Base-by-base conservation (phyloP, 2,797 vertebrate species). In the Liasis olivaceus region DNA sequence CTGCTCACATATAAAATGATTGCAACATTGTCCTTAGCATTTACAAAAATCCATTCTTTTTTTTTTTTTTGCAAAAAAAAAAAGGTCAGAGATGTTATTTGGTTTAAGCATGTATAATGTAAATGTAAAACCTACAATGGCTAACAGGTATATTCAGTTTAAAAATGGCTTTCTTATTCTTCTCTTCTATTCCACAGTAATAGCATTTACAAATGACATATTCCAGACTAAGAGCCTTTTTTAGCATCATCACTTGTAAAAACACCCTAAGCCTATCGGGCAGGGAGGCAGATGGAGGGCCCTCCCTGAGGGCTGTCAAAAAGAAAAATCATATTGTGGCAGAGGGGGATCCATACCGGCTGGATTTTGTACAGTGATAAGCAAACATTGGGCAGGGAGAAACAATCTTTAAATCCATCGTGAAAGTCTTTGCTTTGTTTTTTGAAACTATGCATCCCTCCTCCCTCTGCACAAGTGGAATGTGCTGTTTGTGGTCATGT, bases 401-500 rank as follows among this genome's bases (percentile, higher is more conserved):
- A 91, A 88, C 92, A 93, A 88, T 88, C 85, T 91, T 93, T 85
- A 85, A 54, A 51, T 36, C 20, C 56, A 93, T 81, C 87, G 66
- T 62, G 72, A 60, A 64, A 56, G 47, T 88, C 69, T 91, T 90
- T 88, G 69, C 64, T 31, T 47, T 89, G 26, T 62, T 20, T 93
- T 64, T 81, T 47, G 26, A 81, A 77, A 62, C 89, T 28, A 36
- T 51, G 17, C 51, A 58, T 90, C 17, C 31, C 58, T 26, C 58
- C 59, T 59, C 58, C 24, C 15, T 60, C 62, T 85, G 56, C 12
- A 12, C 56, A 47, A 88, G 47, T 60, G 9, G 15, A 90, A 64
- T 88, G 51, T 90, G 89, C 92, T 90, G 85, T 89, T 85, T 93
- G 92, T 90, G 89, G 92, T 91, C 89, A 88, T 93, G 92, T 91